Evolutionary conservation across 2,888 invertebrate genomes (phyloP).

Genomic region (Periphyllus acericola): DNA sequence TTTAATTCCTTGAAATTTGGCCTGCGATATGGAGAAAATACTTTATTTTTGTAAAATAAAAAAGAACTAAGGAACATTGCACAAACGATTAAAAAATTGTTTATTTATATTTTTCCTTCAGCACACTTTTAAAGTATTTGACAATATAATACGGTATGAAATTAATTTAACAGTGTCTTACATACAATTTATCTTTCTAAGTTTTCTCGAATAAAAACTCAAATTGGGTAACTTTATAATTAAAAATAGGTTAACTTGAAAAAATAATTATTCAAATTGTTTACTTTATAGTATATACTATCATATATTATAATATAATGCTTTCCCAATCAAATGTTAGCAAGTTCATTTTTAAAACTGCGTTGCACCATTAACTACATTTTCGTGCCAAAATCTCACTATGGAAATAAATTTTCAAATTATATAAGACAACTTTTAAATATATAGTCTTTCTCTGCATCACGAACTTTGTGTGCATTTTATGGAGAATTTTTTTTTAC

Average conservation of each 20-base stretch:
- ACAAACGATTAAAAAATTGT: conserved; percentile 2
- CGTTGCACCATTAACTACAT: not conserved
- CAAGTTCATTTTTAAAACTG: too few relatives aligned
- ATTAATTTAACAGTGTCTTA: not conserved
- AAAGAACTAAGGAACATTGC: not conserved
- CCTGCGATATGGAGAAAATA: too few relatives aligned
- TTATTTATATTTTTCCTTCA: not conserved
- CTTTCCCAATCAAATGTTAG: not conserved
- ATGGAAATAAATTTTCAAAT: not conserved
- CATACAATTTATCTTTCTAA: not conserved
- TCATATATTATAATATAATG: not conserved
- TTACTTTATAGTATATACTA: not conserved
- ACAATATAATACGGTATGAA: not conserved
- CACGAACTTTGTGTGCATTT: too few relatives aligned
- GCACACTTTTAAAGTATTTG: conserved; percentile 3
- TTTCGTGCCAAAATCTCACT: not conserved
- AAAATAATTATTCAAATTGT: not conserved
- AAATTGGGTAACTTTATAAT: not conserved
- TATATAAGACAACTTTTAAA: too few relatives aligned
- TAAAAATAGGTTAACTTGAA: not conserved
- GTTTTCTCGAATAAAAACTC: not conserved
- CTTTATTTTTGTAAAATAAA: not conserved
- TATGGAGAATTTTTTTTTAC: too few relatives aligned
- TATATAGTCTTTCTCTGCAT: too few relatives aligned
- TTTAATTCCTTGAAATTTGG: not conserved